Conservation (phyloP, 1,140 invertebrate species). For the Heliconius hermathena region DNA sequence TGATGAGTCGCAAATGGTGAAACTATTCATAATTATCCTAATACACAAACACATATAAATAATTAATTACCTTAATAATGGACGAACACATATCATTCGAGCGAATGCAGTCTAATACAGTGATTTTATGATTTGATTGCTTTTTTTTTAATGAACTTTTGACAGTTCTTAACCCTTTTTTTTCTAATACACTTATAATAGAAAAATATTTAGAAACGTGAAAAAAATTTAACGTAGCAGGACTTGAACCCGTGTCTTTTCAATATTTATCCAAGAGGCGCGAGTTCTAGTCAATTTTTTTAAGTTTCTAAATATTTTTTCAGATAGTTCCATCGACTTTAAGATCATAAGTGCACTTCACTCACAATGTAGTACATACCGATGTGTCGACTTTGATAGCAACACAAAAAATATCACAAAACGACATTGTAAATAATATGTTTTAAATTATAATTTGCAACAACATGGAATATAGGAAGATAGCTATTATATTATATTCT, state of each 20-base stretch:
- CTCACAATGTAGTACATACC: slow-evolving; percentile 45
- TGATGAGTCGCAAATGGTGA: slow-evolving; percentile 27
- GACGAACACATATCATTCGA: slow-evolving; percentile 80
- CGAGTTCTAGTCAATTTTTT: too few relatives aligned
- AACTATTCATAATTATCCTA: slow-evolving; percentile 52
- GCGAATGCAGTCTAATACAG: slow-evolving; percentile 78
- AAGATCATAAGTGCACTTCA: slow-evolving; percentile 69
- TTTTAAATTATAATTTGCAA: slow-evolving; percentile 2
- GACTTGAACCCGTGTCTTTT: too few relatives aligned
- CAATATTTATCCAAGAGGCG: too few relatives aligned
- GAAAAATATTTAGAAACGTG: too few relatives aligned
- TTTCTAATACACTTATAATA: too few relatives aligned
- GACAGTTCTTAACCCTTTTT: slow-evolving; percentile 12
- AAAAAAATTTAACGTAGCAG: too few relatives aligned
- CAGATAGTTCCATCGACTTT: slow-evolving; percentile 17
- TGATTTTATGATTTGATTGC: slow-evolving; percentile 59
- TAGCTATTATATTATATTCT: not conserved
- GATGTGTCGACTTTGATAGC: slow-evolving; percentile 17
- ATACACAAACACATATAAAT: slow-evolving; percentile 69
- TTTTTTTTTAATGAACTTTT: slow-evolving; percentile 53
- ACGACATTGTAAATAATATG: not conserved
- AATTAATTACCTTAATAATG: slow-evolving; percentile 75
- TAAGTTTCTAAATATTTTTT: not conserved
- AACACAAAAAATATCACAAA: not conserved
- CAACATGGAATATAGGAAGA: not conserved